Evolutionary conservation across 2,113 vertebrate species (phyloP), one percentile per base, ranked within the genome.

Genomic region (Clinocottus analis): DNA sequence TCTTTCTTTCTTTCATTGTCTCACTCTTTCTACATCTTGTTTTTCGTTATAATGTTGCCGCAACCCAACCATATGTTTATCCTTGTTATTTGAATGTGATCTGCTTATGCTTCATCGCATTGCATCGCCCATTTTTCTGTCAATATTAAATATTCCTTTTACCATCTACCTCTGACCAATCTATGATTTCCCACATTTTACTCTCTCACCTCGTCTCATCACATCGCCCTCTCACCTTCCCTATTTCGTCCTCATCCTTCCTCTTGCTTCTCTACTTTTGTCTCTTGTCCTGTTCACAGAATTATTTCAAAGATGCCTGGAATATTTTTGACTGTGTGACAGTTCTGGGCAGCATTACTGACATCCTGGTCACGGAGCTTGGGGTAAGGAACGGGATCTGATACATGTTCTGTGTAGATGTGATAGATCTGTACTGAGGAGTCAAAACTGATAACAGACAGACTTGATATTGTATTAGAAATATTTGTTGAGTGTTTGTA

Each of bases 261-360:
- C n/a, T 37, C 45, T 53, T 17, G 53, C 25, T 56, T 37, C n/a
- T 71, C 37, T 35, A 5, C 21, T 49, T 61, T n/a, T 37, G 2
- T 77, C 66, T 71, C 77, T 61, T 72, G 19, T 85, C 72, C 49
- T 72, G 21, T 77, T 72, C 14, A 75, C 94, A 99, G 97, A 99
- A 99, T 88, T 99, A 99, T 87, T 98, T 99, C 94, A 97, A 97
- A 7, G 97, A 98, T 58, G 97, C 97, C 93, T 99, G 97, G 97
- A 98, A 98, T 77, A 94, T 99, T 94, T 99, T 99, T 79, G 97
- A 98, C 94, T 99, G 97, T 85, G 97, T 99, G 91, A 99, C 97
- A 59, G 97, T 99, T 72, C 95, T 99, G 89, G 97, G 97, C 84
- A 98, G 97, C 93, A 96, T 99, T 87, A 99, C 97, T 0, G 97